These are phyloP conservation scores for Anoplolepis gracilipes DNA, from an alignment of 1,140 invertebrate genomes.

Conservation along the genomic window DNA sequence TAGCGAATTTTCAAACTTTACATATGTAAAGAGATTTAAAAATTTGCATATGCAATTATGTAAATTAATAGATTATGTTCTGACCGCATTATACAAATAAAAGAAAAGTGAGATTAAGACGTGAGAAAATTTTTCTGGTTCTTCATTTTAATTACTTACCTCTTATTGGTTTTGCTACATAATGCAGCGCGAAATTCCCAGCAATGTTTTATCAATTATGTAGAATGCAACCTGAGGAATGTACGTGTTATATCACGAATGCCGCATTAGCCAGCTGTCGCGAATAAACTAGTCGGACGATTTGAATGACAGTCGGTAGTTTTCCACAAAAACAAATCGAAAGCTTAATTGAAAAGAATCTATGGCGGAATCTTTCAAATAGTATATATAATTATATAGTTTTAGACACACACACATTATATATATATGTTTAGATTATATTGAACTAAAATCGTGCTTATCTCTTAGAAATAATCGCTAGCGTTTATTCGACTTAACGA, in stretches of 20 bases:
- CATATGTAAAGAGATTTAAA: background rate
- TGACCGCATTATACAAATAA: background rate
- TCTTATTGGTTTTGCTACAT: constrained; percentile 37
- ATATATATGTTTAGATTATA: too few relatives aligned
- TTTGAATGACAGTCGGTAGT: background rate
- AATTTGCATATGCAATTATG: background rate
- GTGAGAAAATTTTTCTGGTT: constrained; percentile 11
- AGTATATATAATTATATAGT: too few relatives aligned
- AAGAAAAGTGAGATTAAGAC: constrained; percentile 1
- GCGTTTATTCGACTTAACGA: background rate
- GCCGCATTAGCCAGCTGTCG: background rate
- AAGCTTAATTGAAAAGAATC: background rate
- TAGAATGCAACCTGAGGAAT: constrained; percentile 37
- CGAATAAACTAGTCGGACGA: background rate
- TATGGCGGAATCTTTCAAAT: too few relatives aligned
- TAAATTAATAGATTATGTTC: background rate
- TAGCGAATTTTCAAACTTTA: background rate
- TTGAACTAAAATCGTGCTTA: background rate
- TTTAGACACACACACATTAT: too few relatives aligned
- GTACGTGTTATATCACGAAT: constrained; percentile 43
- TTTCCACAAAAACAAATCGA: background rate
- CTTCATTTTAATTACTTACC: constrained; percentile 52
- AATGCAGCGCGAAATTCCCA: constrained; percentile 33
- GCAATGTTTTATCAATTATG: constrained; percentile 57
- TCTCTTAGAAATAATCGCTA: background rate